phyloP scores from a whole-genome alignment of 2,797 vertebrate species.

The Sarcoramphus papa region DNA sequence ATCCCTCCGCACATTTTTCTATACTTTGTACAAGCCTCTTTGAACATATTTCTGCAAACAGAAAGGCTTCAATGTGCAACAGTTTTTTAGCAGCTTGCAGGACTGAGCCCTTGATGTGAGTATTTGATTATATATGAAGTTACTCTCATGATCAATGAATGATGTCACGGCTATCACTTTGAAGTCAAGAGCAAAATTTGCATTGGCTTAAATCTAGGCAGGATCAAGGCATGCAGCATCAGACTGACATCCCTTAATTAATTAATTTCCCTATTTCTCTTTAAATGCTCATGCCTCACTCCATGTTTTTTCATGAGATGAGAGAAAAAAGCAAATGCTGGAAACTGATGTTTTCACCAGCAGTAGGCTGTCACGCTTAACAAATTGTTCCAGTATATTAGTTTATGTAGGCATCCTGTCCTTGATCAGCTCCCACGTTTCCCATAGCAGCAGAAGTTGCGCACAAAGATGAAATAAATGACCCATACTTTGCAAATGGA shows the following conservation, averaged over 20 bases:
- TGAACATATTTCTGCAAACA: constrained; percentile 33
- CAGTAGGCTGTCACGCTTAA: neutral
- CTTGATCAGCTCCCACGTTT: constrained; percentile 43
- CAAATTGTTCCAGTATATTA: constrained; percentile 17
- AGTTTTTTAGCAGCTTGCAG: constrained; percentile 45
- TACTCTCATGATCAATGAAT: constrained; percentile 38
- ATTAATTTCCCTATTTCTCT: constrained; percentile 15
- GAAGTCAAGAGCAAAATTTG: constrained; percentile 52
- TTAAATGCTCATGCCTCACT: neutral
- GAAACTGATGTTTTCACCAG: neutral
- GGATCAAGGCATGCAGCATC: constrained; percentile 30
- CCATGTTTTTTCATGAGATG: neutral
- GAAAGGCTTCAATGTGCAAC: constrained; percentile 37
- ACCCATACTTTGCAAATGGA: neutral
- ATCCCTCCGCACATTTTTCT: constrained; percentile 38
- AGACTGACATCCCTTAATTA: constrained; percentile 20
- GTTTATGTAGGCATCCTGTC: constrained; percentile 1
- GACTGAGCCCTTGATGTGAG: constrained; percentile 39
- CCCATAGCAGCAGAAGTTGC: neutral
- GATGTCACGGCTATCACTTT: constrained; percentile 41
- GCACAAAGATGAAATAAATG: neutral
- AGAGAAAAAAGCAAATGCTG: neutral
- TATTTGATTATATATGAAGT: constrained; percentile 39
- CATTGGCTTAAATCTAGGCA: constrained; percentile 30
- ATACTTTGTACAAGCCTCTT: constrained; percentile 14